Evolutionary conservation across 2,888 invertebrate species (phyloP), one percentile per base, ranked within the genome.

Genomic region (Trypoxylon attenuatum): DNA sequence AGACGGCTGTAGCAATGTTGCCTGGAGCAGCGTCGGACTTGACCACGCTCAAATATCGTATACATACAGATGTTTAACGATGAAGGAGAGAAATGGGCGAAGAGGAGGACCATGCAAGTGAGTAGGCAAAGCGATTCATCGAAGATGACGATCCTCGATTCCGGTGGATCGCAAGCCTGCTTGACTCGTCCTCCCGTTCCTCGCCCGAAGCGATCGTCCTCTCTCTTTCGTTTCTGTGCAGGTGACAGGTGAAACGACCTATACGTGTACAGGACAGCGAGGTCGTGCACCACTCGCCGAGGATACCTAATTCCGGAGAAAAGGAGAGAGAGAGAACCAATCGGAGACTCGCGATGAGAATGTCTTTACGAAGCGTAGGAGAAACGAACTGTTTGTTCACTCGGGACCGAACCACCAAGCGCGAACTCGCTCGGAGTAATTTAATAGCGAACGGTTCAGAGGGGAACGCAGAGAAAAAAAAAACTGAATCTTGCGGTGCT

Each of bases 231-330:
- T 76, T 77, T 68, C 75, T 73, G 62, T 58, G 59, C 64, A 59
- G 73, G 76, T 73, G 76, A 76, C 76, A 76, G 73, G 76, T 76
- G 76, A 76, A 76, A 76, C 76, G 77, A 76, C 73, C 76, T 71
- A 76, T 76, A 71, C 73, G n/a, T 33, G 60, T 42, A 61, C 67
- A 65, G 73, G 72, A 66, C 69, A 56, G 58, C 73, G 76, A 76
- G 76, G 76, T 71, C 77, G 73, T 59, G 63, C 54, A 73, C 71
- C 73, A 50, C 67, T 73, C 70, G 69, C 65, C 67, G 65, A 54
- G 67, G 71, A 67, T 76, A 72, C 61, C 72, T 60, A 74, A 74
- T 74, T 76, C 76, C 61, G 72, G 63, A 55, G 69, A 69, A 74
- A 69, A 58, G 61, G 60, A 66, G 63, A 73, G 71, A 71, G 75